Evolutionary conservation across 2,113 vertebrate species (phyloP).

Genomic region (Sander vitreus): DNA sequence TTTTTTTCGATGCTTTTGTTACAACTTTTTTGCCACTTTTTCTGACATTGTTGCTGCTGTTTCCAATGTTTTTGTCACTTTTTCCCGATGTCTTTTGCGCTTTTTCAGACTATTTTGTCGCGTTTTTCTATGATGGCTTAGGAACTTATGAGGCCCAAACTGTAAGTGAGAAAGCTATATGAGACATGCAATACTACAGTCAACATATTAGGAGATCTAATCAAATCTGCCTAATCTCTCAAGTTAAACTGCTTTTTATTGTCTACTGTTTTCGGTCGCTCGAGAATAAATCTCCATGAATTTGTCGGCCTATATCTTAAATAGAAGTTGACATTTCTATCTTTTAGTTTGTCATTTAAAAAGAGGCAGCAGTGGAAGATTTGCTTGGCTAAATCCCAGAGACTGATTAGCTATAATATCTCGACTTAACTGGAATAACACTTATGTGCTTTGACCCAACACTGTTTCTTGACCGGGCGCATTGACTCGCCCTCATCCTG

Average conservation of each 20-base stretch:
- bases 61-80: too few species aligned
- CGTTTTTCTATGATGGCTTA: too few species aligned
- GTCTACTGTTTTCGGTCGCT: neutral
- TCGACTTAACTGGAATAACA: neutral
- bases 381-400: neutral
- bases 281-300: neutral
- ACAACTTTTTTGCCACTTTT: too few species aligned
- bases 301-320: neutral
- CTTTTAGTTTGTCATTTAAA: neutral
- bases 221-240: slow-evolving; percentile 17
- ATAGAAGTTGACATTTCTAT: accelerated
- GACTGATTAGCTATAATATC: neutral
- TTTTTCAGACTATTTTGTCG: too few species aligned
- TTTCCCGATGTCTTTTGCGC: too few species aligned
- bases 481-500: neutral
- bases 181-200: too few species aligned
- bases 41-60: too few species aligned
- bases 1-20: too few species aligned
- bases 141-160: too few species aligned
- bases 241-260: neutral
- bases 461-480: too few species aligned
- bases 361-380: neutral
- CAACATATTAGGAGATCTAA: neutral
- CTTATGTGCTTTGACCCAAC: neutral
- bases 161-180: too few species aligned